Evolutionary conservation across 2,797 vertebrate species (phyloP).

Genomic region (Tenualosa ilisha): DNA sequence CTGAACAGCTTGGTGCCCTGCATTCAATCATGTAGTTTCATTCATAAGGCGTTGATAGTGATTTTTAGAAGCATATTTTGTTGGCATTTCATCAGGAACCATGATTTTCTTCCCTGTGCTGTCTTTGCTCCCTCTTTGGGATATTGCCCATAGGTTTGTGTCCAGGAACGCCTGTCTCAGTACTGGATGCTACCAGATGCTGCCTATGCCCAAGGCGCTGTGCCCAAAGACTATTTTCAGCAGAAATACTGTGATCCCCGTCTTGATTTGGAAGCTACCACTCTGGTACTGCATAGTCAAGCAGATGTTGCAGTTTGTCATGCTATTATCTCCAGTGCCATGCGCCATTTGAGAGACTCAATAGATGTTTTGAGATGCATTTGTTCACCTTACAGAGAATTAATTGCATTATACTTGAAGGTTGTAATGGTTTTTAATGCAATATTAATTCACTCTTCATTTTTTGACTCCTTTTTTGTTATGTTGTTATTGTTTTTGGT

Average conservation of each 20-base stretch:
- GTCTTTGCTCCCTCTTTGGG: neutral
- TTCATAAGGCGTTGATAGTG: neutral
- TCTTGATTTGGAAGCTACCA: conserved; percentile 47
- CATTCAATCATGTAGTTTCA: neutral
- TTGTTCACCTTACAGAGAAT: too few relatives aligned
- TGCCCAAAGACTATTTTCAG: neutral
- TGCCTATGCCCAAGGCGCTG: neutral
- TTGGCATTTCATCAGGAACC: neutral
- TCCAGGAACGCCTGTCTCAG: neutral
- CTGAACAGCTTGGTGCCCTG: too few relatives aligned
- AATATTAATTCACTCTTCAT: too few relatives aligned
- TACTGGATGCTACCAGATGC: neutral
- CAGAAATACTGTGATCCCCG: conserved; percentile 59
- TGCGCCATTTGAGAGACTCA: too few relatives aligned
- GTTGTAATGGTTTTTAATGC: too few relatives aligned
- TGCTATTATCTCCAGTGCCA: too few relatives aligned
- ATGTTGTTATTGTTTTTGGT: too few relatives aligned
- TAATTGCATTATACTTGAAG: too few relatives aligned
- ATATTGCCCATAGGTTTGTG: conserved; percentile 18
- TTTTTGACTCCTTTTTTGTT: too few relatives aligned
- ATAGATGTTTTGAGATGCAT: too few relatives aligned
- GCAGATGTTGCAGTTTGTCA: too few relatives aligned
- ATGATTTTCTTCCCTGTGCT: neutral
- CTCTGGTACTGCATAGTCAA: conserved; percentile 45
- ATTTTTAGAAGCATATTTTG: neutral